Conservation (phyloP, 2,888 invertebrate genomes). For the Phortica okadai region DNA sequence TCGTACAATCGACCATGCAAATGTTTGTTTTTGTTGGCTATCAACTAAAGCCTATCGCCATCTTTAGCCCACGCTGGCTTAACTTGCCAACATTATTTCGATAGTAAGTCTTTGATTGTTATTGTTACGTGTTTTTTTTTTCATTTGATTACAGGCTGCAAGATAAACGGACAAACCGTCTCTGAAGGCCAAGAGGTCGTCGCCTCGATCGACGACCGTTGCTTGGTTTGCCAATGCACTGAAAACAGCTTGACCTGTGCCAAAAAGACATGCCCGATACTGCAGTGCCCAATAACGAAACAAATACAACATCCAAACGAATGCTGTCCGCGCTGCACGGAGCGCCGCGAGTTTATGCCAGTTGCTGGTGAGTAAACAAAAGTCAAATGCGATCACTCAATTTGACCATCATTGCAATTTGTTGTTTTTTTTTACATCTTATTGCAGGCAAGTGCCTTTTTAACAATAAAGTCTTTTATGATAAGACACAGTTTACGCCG, state of each 20-base stretch:
- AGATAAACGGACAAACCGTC: constrained; percentile 89
- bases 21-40: not conserved
- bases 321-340: constrained; percentile 82
- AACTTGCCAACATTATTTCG: constrained; percentile 1
- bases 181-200: constrained; percentile 87
- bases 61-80: not conserved
- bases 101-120: not conserved
- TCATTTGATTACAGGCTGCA: constrained; percentile 81
- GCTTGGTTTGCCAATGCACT: constrained; percentile 88
- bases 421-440: not conserved
- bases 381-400: not conserved
- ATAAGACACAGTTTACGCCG: constrained; percentile 81
- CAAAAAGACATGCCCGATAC: constrained; percentile 91
- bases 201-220: constrained; percentile 89
- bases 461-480: constrained; percentile 82
- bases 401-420: not conserved
- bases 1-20: not conserved
- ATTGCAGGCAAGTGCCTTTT: constrained; percentile 81
- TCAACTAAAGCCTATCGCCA: not conserved
- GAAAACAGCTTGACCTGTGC: constrained; percentile 85
- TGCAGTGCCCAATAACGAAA: constrained; percentile 86
- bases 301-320: constrained; percentile 86
- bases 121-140: constrained; percentile 37
- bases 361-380: constrained; percentile 65
- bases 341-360: constrained; percentile 76